Conservation (phyloP, 2,113 vertebrate genomes). For the Acrocephalus arundinaceus region DNA sequence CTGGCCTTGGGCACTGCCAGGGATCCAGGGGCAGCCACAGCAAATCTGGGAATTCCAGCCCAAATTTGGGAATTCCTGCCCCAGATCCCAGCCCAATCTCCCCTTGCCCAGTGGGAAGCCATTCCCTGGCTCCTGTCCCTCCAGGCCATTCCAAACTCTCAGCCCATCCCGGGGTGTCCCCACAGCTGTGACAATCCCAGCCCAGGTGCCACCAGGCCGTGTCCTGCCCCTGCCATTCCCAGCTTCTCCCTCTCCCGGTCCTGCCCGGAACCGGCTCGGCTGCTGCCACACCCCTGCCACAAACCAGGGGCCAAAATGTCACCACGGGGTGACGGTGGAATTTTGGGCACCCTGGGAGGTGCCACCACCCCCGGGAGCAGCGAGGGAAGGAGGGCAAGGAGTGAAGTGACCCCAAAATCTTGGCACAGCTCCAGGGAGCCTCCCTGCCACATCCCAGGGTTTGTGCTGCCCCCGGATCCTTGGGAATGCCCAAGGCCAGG, state of each 20-base stretch:
- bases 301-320: not conserved
- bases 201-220: not conserved
- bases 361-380: not conserved
- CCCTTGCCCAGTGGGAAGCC: no score
- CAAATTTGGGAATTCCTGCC: no score
- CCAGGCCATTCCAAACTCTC: no score
- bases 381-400: not conserved
- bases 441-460: not conserved
- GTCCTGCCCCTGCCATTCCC: not conserved
- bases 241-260: not conserved
- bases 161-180: no score
- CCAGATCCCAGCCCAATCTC: no score
- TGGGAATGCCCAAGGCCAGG: not conserved
- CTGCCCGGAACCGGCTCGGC: not conserved
- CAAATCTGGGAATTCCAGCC: no score
- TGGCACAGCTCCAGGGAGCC: not conserved
- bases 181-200: no score
- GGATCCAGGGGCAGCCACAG: no score
- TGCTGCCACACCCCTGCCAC: not conserved
- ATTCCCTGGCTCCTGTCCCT: not conserved
- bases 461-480: not conserved
- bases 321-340: not conserved
- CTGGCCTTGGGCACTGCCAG: no score
- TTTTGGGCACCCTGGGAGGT: not conserved
- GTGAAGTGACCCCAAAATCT: not conserved